Conservation (phyloP, 2,113 vertebrate species). For the Actenoides lindsayi region DNA sequence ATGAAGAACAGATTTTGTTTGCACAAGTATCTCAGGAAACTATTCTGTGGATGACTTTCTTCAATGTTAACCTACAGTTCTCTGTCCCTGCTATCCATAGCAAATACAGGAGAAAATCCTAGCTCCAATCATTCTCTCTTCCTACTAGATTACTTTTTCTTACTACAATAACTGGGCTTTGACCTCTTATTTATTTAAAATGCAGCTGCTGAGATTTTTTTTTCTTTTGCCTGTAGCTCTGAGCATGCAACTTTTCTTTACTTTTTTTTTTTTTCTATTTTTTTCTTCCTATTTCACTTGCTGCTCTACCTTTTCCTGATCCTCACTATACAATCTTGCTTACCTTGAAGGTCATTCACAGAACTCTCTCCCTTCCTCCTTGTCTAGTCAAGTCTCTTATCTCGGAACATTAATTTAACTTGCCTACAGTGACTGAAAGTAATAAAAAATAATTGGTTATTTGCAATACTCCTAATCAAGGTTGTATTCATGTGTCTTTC, state of each 20-base stretch:
- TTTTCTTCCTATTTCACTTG: not conserved
- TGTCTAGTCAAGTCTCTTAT: conserved; percentile 18
- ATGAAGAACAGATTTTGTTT: not conserved
- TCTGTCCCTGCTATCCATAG: not conserved
- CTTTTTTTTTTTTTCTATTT: not conserved
- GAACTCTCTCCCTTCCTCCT: not conserved
- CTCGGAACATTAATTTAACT: conserved; percentile 47
- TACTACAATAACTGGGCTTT: not conserved
- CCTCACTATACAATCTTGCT: not conserved
- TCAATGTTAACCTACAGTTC: not conserved
- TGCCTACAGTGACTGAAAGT: conserved; percentile 15
- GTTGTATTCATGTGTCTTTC: conserved; percentile 13
- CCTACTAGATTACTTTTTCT: not conserved
- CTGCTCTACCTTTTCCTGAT: not conserved
- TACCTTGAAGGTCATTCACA: conserved; percentile 1
- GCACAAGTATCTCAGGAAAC: not conserved
- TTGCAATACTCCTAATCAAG: conserved; percentile 45
- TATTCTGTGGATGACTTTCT: not conserved
- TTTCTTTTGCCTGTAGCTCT: not conserved
- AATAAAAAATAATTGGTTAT: conserved; percentile 56
- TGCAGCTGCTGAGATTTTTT: not conserved
- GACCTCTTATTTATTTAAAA: not conserved
- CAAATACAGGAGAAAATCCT: not conserved
- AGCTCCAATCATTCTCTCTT: not conserved
- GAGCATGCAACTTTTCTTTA: not conserved